These are phyloP conservation scores for Micropoecilia bifurca DNA, from an alignment of 2,797 vertebrate genomes.

Conservation along the genomic window DNA sequence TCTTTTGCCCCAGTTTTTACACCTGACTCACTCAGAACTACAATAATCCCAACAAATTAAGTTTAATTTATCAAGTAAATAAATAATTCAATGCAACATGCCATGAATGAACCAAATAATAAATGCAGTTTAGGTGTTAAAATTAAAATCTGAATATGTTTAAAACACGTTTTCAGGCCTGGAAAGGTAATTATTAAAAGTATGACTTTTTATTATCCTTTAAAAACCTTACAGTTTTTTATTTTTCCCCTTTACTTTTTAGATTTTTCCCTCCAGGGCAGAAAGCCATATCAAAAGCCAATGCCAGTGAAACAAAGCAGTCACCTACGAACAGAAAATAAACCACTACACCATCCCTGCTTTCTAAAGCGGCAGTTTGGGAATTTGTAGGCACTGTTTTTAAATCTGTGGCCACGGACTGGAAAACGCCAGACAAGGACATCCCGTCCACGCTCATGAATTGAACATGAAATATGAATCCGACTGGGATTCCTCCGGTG, in stretches of 20 bases:
- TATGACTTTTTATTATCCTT: background rate
- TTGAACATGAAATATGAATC: constrained; percentile 4
- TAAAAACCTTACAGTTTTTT: background rate
- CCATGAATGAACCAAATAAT: background rate
- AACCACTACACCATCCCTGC: background rate
- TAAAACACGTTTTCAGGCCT: background rate
- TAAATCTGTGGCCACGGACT: background rate
- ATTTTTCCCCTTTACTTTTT: background rate
- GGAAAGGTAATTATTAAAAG: background rate
- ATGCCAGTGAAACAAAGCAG: background rate
- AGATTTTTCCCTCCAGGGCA: background rate
- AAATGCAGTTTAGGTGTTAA: background rate
- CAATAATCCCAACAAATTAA: background rate
- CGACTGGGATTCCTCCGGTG: background rate
- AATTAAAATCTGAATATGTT: background rate
- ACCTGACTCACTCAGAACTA: background rate
- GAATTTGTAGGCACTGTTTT: background rate
- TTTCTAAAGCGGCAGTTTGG: background rate
- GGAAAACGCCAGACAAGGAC: background rate
- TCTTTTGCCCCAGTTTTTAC: background rate
- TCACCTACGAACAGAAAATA: background rate
- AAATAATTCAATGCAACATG: background rate
- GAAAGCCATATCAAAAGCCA: background rate
- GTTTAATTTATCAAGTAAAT: background rate
- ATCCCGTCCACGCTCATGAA: background rate